A percentile compares a stretch with the other conserved stretches of the same genome.
Conservation (phyloP, 2,888 invertebrate species). For the Paralinhomoeus sp. region DNA sequence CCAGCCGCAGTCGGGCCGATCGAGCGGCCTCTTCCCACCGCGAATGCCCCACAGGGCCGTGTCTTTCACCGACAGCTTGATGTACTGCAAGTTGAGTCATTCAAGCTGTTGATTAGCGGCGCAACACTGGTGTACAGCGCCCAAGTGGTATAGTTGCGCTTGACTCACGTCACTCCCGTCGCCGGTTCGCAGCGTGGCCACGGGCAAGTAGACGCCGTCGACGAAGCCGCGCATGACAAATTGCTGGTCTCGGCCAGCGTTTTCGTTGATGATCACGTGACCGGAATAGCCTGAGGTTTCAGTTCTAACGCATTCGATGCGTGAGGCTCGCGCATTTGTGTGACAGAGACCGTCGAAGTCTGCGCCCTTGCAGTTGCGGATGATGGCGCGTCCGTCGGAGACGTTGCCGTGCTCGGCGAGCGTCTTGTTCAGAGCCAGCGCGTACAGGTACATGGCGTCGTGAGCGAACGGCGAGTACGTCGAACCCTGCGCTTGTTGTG, state of each 20-base stretch:
- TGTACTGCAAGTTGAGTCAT: not conserved
- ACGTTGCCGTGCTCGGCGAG: not conserved
- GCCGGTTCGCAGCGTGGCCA: not conserved
- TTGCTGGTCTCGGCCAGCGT: conserved; percentile 2
- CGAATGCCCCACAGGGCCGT: conserved; percentile 1
- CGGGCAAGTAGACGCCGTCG: not conserved
- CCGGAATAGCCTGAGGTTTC: too few relatives aligned
- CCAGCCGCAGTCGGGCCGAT: conserved; percentile 2
- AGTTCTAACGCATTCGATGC: too few relatives aligned
- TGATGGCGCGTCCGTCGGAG: not conserved
- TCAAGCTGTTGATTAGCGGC: not conserved
- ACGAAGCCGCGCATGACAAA: conserved; percentile 3
- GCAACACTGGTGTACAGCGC: not conserved
- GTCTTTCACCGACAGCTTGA: not conserved
- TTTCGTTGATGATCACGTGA: conserved; percentile 3
- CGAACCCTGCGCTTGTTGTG: not conserved
- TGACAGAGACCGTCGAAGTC: conserved; percentile 1
- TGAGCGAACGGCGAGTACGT: conserved; percentile 5
- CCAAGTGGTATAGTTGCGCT: too few relatives aligned
- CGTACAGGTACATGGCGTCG: conserved; percentile 11
- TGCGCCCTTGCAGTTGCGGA: not conserved
- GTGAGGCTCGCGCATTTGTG: too few relatives aligned
- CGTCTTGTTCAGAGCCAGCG: conserved; percentile 9
- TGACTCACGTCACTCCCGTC: too few relatives aligned
- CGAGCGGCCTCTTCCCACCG: not conserved